Percentiles rank a stretch among this genome's conserved stretches.
Conservation (phyloP, 2,888 invertebrate species). For the Diploptera punctata region DNA sequence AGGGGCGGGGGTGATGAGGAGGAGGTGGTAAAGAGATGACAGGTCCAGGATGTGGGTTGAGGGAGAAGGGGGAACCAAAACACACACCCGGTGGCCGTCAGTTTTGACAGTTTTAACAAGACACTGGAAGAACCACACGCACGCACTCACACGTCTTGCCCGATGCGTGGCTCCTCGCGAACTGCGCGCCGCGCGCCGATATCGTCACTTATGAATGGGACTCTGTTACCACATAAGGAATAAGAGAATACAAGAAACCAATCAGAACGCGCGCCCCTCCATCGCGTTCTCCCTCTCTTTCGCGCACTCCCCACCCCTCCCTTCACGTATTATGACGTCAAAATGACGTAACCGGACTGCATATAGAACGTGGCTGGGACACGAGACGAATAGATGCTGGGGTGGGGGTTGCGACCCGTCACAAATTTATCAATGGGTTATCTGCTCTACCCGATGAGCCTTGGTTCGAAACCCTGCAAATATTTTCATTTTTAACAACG, state of each 20-base stretch:
- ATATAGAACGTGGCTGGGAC: conserved; percentile 39
- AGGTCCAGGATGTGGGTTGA: conserved; percentile 43
- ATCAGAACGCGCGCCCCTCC: conserved; percentile 55
- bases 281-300: conserved; percentile 44
- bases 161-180: conserved; percentile 57
- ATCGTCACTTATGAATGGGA: conserved; percentile 83
- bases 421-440: not conserved
- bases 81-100: conserved; percentile 45
- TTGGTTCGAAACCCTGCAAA: not conserved
- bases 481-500: not conserved
- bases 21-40: conserved; percentile 41
- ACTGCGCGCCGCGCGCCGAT: conserved; percentile 71
- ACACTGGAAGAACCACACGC: conserved; percentile 17
- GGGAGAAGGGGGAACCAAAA: conserved; percentile 44
- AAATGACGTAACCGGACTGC: conserved; percentile 46
- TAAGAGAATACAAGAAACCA: conserved; percentile 65
- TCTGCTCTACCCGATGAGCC: not conserved
- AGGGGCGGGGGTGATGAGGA: conserved; percentile 35
- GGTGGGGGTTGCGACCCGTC: not conserved
- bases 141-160: conserved; percentile 27
- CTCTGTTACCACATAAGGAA: conserved; percentile 85
- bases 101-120: conserved; percentile 35
- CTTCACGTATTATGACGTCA: conserved; percentile 44
- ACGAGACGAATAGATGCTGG: conserved; percentile 1
- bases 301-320: conserved; percentile 37